Conservation (phyloP, 2,888 invertebrate genomes). For the Uloborus plumipes region DNA sequence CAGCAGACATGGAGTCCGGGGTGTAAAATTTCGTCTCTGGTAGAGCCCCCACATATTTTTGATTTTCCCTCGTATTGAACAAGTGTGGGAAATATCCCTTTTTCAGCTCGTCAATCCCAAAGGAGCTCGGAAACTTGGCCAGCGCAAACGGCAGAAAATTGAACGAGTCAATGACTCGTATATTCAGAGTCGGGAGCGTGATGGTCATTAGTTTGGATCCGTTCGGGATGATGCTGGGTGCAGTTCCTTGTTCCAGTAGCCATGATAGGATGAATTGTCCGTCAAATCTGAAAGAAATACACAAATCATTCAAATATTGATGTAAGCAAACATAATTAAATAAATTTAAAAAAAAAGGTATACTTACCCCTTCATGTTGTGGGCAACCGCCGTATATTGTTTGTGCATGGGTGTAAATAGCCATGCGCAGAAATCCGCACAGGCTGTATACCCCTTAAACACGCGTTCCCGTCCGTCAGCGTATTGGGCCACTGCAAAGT, state of each 20-base stretch:
- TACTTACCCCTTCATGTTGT: background rate
- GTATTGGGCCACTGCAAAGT: too few relatives aligned
- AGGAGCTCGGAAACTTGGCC: conserved; percentile 28
- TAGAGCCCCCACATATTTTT: conserved; percentile 8
- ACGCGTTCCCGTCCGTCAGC: background rate
- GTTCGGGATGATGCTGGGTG: conserved; percentile 13
- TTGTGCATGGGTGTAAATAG: background rate
- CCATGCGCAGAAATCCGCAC: background rate
- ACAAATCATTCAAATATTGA: too few relatives aligned
- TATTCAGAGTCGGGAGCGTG: background rate
- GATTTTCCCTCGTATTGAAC: conserved; percentile 32
- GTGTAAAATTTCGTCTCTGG: background rate
- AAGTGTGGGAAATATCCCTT: conserved; percentile 49
- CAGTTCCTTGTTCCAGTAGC: conserved; percentile 8
- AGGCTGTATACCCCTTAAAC: background rate
- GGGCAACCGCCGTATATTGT: background rate
- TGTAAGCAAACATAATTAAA: too few relatives aligned
- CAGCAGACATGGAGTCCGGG: conserved; percentile 16
- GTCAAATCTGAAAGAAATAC: conserved; percentile 23
- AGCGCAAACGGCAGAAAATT: conserved; percentile 33
- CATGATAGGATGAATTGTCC: conserved; percentile 25
- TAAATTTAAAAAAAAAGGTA: background rate
- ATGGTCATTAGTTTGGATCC: conserved; percentile 25
- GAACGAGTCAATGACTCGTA: conserved; percentile 31
- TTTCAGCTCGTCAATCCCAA: conserved; percentile 14